Percentiles rank a stretch among this genome's conserved stretches.
Evolutionary conservation across 2,888 invertebrate genomes (phyloP).

Genomic region (Mythimna pallens): DNA sequence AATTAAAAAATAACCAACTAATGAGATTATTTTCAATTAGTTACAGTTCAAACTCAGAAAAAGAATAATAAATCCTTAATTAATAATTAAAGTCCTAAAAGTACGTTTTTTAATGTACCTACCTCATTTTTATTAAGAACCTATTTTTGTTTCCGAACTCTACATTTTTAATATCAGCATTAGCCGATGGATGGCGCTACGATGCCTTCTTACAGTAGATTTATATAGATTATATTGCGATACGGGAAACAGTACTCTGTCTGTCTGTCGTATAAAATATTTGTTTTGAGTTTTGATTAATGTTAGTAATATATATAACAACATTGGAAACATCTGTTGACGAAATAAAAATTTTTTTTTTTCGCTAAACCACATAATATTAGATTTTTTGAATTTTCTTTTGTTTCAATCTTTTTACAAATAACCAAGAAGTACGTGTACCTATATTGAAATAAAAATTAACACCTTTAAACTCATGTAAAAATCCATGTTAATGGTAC

Average conservation of each 20-base stretch:
- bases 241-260: neutral
- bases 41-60: too few relatives aligned
- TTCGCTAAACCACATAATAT: too few relatives aligned
- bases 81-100: neutral
- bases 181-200: constrained; percentile 53
- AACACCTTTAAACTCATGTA: constrained; percentile 30
- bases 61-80: neutral
- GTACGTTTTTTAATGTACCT: rapidly evolving
- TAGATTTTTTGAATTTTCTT: too few relatives aligned
- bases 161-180: constrained; percentile 16
- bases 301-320: neutral
- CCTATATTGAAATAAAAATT: constrained; percentile 23
- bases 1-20: neutral
- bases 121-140: neutral
- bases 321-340: neutral
- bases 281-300: neutral
- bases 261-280: neutral
- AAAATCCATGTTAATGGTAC: constrained; percentile 23
- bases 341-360: neutral
- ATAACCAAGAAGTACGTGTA: neutral
- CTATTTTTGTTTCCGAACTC: neutral
- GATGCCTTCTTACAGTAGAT: neutral
- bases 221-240: neutral
- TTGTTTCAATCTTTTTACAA: neutral
- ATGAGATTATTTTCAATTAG: neutral